Base-by-base conservation (phyloP, 2,888 invertebrate species). In the Melipona beecheii region DNA sequence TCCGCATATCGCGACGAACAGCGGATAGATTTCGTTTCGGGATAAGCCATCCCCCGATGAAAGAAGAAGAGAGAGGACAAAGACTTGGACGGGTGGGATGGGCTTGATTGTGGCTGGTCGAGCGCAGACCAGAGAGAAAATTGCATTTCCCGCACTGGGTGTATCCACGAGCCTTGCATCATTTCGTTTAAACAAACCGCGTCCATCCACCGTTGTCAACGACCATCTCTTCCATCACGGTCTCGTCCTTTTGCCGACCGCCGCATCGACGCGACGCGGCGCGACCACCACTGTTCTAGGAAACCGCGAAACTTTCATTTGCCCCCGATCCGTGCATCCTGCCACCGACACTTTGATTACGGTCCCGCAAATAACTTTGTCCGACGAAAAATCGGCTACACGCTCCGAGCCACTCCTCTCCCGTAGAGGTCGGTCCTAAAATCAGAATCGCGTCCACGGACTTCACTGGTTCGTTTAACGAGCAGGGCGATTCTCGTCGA, bases 141-240 rank as follows among this genome's bases (percentile, higher is more conserved):
- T 89, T 89, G 89, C 88, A 88, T 89, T 89, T 86, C 83, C 84
- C 79, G 43, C 43, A 64, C 79, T 81, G 77, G 77, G 68, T 89
- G 69, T 73, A 78, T 84, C 86, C 49, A 69, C 82, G 74, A 80
- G 36, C 68, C 79, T 77, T 72, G 87, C 83, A 78, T 84, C 86
- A 87, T 89, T 84, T 84, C 87, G 89, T 89, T 90, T 91, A 87
- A 90, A 87, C 88, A 91, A 91, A 90, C 89, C 84, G 83, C 87
- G 86, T 83, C 77, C 77, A 82, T 87, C 83, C 75, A 60, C 74
- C 64, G 56, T 75, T 69, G 60, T 78, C 75, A 74, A 74, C 77
- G 65, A 27, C 69, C 69, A 64, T 52, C 52, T 64, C 69, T 76
- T 65, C 69, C 76, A 83, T 54, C 80, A 36, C 49, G 19, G 21